Base-by-base conservation (phyloP, 1,140 invertebrate species). In the Diorhabda sublineata region DNA sequence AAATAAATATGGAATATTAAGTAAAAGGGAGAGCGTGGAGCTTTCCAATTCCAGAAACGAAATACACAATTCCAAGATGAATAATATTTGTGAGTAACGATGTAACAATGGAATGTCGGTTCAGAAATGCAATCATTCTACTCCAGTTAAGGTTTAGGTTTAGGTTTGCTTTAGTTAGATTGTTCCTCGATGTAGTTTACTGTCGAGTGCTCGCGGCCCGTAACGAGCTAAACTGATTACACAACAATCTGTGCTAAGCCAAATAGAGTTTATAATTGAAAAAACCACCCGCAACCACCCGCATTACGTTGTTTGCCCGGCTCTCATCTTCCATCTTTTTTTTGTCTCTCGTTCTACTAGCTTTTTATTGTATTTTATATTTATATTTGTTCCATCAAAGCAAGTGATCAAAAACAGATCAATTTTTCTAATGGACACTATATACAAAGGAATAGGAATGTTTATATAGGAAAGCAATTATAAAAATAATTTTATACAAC, bases 231-330 rank as follows among this genome's bases (percentile, higher is more conserved):
- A 81, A 80, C 79, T 81, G 79, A 81, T 81, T 81, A 81, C 78
- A 79, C 76, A 81, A 81, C 79, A 81, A 81, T 81, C 79, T 80
- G 78, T 80, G 79, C 79, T 81, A 81, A 81, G 79, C 79, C 78
- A 81, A 81, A 81, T 81, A 81, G 79, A 80, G 79, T 81, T 81
- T 81, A 80, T 81, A 81, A 81, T 81, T 81, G 79, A 80, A 81
- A 81, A 81, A 81, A 81, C 77, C 79, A 74, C 72, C 79, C 71
- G 73, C 69, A 70, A 67, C 76, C 67, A 68, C 64, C 76, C 75
- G 71, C 71, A 74, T 72, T 70, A 69, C 69, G 52, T 62, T 68
- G 66, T 57, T 44, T 44, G 44, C 59, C 41, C 62, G 43, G 67
- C 57, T 67, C 64, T 65, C 64, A 65, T 65, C 64, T 58, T 65